Evolutionary conservation across 2,797 vertebrate genomes (phyloP).

Genomic region (Typhlichthys subterraneus): DNA sequence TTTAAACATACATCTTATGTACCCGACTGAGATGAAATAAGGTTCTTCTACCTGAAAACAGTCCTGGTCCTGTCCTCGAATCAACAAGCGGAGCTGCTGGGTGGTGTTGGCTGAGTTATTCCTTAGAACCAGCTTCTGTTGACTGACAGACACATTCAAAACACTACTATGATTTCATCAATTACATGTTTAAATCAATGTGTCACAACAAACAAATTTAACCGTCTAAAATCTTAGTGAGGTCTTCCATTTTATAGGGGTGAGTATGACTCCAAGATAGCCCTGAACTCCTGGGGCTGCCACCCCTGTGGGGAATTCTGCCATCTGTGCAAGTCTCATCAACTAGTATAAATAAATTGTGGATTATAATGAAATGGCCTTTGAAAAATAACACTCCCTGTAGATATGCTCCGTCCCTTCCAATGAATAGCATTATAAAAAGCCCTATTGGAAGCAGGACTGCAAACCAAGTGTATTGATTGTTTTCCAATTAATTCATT

Average conservation of each 20-base stretch:
- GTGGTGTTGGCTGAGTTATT: slow-evolving; percentile 83
- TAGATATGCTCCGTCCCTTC: slow-evolving; percentile 48
- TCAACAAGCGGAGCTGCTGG: slow-evolving; percentile 88
- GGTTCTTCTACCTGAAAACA: slow-evolving; percentile 88
- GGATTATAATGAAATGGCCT: slow-evolving; percentile 59
- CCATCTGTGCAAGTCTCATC: slow-evolving; percentile 23
- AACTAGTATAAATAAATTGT: slow-evolving; percentile 51
- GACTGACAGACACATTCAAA: slow-evolving; percentile 72
- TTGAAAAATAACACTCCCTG: slow-evolving; percentile 50
- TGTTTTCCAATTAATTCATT: slow-evolving; percentile 53
- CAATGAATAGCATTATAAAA: slow-evolving; percentile 69
- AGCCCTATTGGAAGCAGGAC: slow-evolving; percentile 43
- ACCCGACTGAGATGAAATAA: no score
- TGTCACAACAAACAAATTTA: slow-evolving; percentile 3
- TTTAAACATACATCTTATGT: no score
- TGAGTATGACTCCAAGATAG: background rate
- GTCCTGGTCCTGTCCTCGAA: slow-evolving; percentile 95
- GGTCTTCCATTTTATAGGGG: slow-evolving; percentile 1
- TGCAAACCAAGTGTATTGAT: slow-evolving; percentile 39
- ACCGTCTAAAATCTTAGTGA: background rate
- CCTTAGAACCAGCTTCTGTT: slow-evolving; percentile 90
- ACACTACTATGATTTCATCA: background rate
- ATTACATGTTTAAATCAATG: background rate
- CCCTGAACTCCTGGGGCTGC: slow-evolving; percentile 1
- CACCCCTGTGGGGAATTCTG: background rate